These are phyloP conservation scores for Chauna torquata DNA, from an alignment of 2,113 vertebrate species.

Conservation along the genomic window DNA sequence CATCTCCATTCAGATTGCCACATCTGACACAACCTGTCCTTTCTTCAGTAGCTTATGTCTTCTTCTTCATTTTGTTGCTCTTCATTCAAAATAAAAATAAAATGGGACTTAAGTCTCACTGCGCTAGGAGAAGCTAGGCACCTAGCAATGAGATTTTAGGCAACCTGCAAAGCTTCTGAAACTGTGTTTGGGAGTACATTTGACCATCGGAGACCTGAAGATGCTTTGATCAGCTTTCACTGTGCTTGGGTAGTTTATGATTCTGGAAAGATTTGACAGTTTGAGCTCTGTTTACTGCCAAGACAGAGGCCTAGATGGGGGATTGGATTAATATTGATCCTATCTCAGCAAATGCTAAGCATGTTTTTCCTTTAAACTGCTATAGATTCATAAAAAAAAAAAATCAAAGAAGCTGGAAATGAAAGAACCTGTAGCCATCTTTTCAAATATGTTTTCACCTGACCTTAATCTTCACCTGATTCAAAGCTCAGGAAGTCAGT, in stretches of 20 bases:
- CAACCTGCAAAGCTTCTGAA: background rate
- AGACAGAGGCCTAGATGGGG: slow-evolving; percentile 10
- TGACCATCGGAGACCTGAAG: slow-evolving; percentile 10
- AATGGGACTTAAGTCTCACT: background rate
- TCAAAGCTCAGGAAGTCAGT: slow-evolving; percentile 7
- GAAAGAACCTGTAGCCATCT: background rate
- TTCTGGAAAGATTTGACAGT: slow-evolving; percentile 46
- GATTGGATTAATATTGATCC: slow-evolving; percentile 53
- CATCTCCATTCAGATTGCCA: background rate
- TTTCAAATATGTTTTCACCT: slow-evolving; percentile 8
- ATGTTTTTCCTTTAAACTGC: background rate
- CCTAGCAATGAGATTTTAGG: background rate
- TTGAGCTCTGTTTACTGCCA: slow-evolving; percentile 19
- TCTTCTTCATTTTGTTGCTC: background rate
- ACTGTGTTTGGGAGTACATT: background rate
- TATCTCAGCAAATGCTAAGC: slow-evolving; percentile 26
- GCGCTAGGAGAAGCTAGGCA: background rate
- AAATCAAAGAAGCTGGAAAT: slow-evolving; percentile 44
- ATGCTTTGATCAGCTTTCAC: slow-evolving; percentile 60
- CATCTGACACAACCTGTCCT: background rate
- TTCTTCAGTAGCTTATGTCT: background rate
- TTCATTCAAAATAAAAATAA: background rate
- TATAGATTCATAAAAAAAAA: slow-evolving; percentile 19
- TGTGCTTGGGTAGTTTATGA: slow-evolving; percentile 10
- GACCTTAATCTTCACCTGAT: slow-evolving; percentile 11